Base-by-base conservation (phyloP, 2,888 invertebrate genomes). In the Prenolepis imparis region DNA sequence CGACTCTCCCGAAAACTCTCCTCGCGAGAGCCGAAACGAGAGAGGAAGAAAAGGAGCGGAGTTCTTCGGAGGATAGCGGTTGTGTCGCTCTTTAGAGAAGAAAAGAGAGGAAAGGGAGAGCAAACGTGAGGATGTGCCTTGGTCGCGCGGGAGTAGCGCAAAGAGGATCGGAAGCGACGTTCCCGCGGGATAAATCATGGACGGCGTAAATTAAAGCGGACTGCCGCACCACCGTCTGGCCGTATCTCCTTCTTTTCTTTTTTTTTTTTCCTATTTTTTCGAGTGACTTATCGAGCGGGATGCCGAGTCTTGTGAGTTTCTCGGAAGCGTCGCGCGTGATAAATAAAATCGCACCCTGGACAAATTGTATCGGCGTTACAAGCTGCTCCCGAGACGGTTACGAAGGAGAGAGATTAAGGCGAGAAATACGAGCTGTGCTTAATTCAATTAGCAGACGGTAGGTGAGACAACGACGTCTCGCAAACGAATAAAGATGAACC, bases 161-260 rank as follows among this genome's bases (percentile, higher is more conserved):
- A 87, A 84, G 48, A 52, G 75, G 67, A 74, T 84, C 82, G 84
- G 88, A 91, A 91, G 91, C 87, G 88, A 87, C 85, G 88, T 74
- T 55, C 83, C 80, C 84, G 86, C 64, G 86, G 91, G 87, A 91
- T 92, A 92, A 92, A 92, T 92, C 92, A 92, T 91, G 88, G 83
- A 85, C 84, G 88, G 90, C 83, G 91, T 93, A 92, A 93, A 93
- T 93, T 93, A 90, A 90, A 90, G 86, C 88, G 90, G 87, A 66
- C 78, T 77, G 64, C 68, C 48, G 44, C 41, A 63, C 74, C 55
- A 55, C 64, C 39, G 63, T 64, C 64, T 75, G 18, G 52, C 12
- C 18, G 67, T 67, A 55, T 67, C 55, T 82, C 21, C 44, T 41
- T 74, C 80, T 36, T 73, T 32, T 48, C 21, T 21, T 39, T 44